A percentile compares a stretch with the other conserved stretches of the same genome.
Conservation (phyloP, 2,888 invertebrate species). For the Sinotaia quadrata region DNA sequence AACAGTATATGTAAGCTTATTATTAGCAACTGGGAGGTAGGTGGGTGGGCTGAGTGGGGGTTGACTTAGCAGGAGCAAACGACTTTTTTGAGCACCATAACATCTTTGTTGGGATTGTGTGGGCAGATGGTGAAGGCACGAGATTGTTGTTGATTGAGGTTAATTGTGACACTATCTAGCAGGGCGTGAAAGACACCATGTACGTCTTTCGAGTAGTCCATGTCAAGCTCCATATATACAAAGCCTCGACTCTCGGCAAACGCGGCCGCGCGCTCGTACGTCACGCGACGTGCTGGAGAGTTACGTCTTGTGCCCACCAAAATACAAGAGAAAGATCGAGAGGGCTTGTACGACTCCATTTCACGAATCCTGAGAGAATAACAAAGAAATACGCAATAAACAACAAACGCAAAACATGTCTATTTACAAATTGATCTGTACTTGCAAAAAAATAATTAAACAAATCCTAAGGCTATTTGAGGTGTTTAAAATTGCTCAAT, state of each 20-base stretch:
- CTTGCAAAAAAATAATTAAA: no score
- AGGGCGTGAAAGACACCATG: conserved; percentile 50
- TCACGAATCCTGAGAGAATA: conserved; percentile 19
- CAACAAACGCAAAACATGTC: no score
- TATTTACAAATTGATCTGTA: no score
- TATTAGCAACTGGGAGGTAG: no score
- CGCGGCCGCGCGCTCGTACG: conserved; percentile 48
- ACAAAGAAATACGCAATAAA: no score
- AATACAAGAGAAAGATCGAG: conserved; percentile 43
- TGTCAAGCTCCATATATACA: conserved; percentile 53
- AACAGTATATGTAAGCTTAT: no score
- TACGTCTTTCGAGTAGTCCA: conserved; percentile 47
- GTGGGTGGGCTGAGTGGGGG: not conserved
- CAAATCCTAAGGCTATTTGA: no score
- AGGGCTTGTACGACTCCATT: conserved; percentile 18
- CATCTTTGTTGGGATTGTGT: conserved; percentile 10
- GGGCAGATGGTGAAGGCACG: conserved; percentile 14
- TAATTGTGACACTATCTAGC: conserved; percentile 45
- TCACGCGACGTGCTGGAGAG: conserved; percentile 41
- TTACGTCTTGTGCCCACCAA: conserved; percentile 52
- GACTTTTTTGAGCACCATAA: not conserved
- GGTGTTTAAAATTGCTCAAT: no score
- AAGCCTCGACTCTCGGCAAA: conserved; percentile 50
- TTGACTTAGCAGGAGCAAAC: conserved; percentile 9
- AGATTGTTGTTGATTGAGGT: not conserved